Conservation (phyloP, 2,113 vertebrate species). For the Tympanuchus pallidicinctus region DNA sequence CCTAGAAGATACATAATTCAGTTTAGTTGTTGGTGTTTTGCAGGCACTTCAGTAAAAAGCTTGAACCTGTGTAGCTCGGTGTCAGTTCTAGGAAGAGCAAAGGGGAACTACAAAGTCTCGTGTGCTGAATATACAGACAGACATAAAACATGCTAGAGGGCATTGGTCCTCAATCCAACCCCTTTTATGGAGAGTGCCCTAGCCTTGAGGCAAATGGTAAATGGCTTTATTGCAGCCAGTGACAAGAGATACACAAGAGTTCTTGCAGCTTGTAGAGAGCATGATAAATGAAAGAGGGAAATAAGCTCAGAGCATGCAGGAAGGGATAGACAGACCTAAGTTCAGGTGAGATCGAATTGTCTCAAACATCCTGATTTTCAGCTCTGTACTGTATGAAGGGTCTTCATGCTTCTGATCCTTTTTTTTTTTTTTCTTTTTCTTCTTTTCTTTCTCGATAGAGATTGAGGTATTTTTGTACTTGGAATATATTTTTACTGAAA, state of each 20-base stretch:
- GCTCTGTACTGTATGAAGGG: not conserved
- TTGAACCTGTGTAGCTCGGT: rapidly evolving
- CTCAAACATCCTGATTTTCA: not conserved
- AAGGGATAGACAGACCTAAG: not conserved
- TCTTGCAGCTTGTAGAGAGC: not conserved
- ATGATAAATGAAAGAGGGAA: not conserved
- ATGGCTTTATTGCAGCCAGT: not conserved
- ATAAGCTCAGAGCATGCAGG: not conserved
- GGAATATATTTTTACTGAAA: not conserved
- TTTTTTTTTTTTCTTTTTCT: not conserved
- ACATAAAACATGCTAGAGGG: not conserved
- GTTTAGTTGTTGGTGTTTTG: not conserved
- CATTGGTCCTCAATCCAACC: rapidly evolving
- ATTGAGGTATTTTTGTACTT: not conserved
- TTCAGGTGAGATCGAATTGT: not conserved
- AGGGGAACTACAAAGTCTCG: rapidly evolving
- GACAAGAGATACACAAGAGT: not conserved
- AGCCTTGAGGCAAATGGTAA: not conserved
- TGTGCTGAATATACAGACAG: not conserved
- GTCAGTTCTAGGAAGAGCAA: not conserved
- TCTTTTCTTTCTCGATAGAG: not conserved
- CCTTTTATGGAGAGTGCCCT: not conserved
- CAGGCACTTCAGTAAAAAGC: not conserved
- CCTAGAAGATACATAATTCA: not conserved
- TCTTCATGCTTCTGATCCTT: not conserved